Evolutionary conservation across 1,140 invertebrate genomes (phyloP), one percentile per base, ranked within the genome.

Genomic region (Drosophila pallidifrons): DNA sequence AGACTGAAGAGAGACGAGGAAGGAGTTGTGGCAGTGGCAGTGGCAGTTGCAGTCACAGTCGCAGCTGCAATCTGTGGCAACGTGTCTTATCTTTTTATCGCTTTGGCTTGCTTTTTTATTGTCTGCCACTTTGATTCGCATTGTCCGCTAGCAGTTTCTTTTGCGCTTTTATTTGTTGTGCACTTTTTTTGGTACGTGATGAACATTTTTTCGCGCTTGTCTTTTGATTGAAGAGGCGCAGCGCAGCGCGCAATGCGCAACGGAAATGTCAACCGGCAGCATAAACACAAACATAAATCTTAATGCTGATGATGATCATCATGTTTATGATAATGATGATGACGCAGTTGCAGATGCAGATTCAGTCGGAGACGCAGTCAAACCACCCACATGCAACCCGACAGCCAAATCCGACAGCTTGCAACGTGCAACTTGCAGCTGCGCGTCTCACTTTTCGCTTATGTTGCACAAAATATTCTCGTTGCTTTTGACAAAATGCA

Each of bases 211-310:
- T 80, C 69, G 65, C 75, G 57, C 76, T 87, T 73, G 79, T 82
- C 83, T 82, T 88, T 74, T 87, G 83, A 87, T 87, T 87, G 77
- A 88, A 78, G 80, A 80, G 79, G 66, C 75, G 47, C 52, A 55
- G 66, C 75, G 47, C 52, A 55, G 13, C 8, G 61, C 41, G 35
- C 52, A 38, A 55, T 15, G 61, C 47, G 28, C 68, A 83, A 69
- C 83, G 83, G 83, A 87, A 87, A 87, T 87, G 83, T 87, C 83
- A 89, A 65, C 65, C 74, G 63, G 69, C 83, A 88, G 80, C 83
- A 83, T 79, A 89, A 87, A 78, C 72, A 88, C 63, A 87, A 80
- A 72, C 83, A 87, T 89, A 87, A 87, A 88, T 87, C 83, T 87
- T 77, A 87, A 87, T 87, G 20, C 20, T 25, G 35, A 38, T 38